phyloP scores from a whole-genome alignment of 2,113 vertebrate genomes.

The Hystrix brachyura region DNA sequence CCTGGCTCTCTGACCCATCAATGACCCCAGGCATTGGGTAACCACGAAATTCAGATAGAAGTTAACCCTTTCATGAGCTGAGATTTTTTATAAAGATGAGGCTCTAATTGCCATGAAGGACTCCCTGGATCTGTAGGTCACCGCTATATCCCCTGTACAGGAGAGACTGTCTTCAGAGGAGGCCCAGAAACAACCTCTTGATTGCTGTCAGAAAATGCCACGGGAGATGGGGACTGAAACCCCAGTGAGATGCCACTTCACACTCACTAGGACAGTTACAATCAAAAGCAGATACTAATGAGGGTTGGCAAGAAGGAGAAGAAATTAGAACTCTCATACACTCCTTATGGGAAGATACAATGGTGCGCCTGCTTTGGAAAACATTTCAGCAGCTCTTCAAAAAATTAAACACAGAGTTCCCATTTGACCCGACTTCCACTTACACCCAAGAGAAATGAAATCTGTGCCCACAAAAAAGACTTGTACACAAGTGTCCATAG shows the following conservation, averaged over 20 bases:
- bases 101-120: background rate
- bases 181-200: background rate
- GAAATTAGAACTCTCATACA: background rate
- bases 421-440: background rate
- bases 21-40: background rate
- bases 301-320: background rate
- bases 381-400: background rate
- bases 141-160: background rate
- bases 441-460: background rate
- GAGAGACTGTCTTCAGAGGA: background rate
- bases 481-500: background rate
- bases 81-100: background rate
- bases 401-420: background rate
- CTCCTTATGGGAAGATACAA: background rate
- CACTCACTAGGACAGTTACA: background rate
- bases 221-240: background rate
- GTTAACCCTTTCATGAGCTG: background rate
- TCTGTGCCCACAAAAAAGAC: background rate
- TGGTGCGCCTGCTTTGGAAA: background rate
- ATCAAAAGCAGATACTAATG: background rate
- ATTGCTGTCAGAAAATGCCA: background rate
- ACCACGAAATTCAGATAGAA: background rate
- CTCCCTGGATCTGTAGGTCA: background rate
- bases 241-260: background rate
- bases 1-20: conserved; percentile 43